A percentile compares a stretch with the other conserved stretches of the same genome.
These are phyloP conservation scores for Eurytoma adleriae DNA, from an alignment of 2,888 invertebrate species.

Conservation along the genomic window DNA sequence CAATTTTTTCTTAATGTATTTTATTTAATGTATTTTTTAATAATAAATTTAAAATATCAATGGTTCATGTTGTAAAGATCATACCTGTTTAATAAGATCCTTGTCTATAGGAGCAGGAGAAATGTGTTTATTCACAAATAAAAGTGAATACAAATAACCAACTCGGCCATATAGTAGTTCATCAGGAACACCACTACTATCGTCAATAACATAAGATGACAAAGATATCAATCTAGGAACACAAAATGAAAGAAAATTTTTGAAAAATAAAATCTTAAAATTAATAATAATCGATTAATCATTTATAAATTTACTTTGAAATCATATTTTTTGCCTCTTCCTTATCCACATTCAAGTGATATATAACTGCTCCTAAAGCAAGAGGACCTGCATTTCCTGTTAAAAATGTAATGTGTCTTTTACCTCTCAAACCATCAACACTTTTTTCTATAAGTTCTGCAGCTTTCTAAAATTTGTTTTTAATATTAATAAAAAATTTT, in stretches of 20 bases:
- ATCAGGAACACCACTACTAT: constrained; percentile 81
- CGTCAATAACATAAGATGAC: constrained; percentile 78
- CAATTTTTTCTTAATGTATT: no score
- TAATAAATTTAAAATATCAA: constrained; percentile 10
- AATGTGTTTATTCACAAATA: constrained; percentile 85
- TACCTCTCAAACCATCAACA: constrained; percentile 71
- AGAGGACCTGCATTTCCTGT: constrained; percentile 84
- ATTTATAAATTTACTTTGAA: constrained; percentile 76
- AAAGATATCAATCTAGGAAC: constrained; percentile 79
- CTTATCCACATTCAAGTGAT: constrained; percentile 78
- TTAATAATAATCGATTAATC: no score
- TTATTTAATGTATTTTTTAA: no score
- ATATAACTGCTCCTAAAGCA: constrained; percentile 80
- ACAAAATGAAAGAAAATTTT: constrained; percentile 11
- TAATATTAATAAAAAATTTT: constrained; percentile 3
- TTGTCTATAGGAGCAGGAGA: constrained; percentile 80
- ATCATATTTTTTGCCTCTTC: constrained; percentile 78
- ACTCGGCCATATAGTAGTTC: constrained; percentile 91
- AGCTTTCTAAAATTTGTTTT: constrained; percentile 72
- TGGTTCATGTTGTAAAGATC: not conserved
- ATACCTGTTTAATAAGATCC: constrained; percentile 76
- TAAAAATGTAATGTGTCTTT: constrained; percentile 80
- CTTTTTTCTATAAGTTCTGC: constrained; percentile 75
- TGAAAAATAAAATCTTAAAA: no score
- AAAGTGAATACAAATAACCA: constrained; percentile 88